Base-by-base conservation (phyloP, 2,888 invertebrate species). In the Nudaria mundana region DNA sequence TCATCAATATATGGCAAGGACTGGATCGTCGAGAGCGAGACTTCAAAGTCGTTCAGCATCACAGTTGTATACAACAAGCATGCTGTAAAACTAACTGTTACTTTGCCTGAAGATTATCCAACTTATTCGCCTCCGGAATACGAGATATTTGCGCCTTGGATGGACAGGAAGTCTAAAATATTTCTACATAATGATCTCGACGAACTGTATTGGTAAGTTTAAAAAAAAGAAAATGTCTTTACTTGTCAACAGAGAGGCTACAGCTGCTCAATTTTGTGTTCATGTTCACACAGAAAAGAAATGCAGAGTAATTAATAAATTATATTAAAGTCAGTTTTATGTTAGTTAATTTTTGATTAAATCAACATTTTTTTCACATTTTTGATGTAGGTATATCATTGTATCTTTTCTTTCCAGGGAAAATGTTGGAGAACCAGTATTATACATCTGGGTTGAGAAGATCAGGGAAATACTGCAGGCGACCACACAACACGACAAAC, bases 381-480 rank as follows among this genome's bases (percentile, higher is more conserved):
- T n/a, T n/a, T n/a, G n/a, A n/a, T n/a, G n/a, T n/a, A n/a, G n/a
- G n/a, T n/a, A n/a, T n/a, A n/a, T n/a, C n/a, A n/a, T n/a, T n/a
- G n/a, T n/a, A n/a, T n/a, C n/a, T n/a, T n/a, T n/a, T n/a, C n/a
- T n/a, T n/a, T n/a, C n/a, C n/a, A n/a, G n/a, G 66, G 91, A 92
- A 38, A 91, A 92, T 67, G 63, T 91, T 43, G 95, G 94, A 18
- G 91, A 93, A 71, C 91, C 91, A 51, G 91, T 95, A 3, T 79
- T 95, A 16, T 95, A 91, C 70, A 90, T 94, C 59, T 95, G 94
- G 94, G 92, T 94, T 8, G 94, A 95, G 68, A 92, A 90, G 70
- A 88, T 94, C 37, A 81, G 93, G 63, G 94, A 94, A 71, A 83
- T 91, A 47, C 68, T 81, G 28, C 77, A 76, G 35, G 10, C 20